Conservation (phyloP, 2,113 vertebrate genomes). For the Orcinus orca region DNA sequence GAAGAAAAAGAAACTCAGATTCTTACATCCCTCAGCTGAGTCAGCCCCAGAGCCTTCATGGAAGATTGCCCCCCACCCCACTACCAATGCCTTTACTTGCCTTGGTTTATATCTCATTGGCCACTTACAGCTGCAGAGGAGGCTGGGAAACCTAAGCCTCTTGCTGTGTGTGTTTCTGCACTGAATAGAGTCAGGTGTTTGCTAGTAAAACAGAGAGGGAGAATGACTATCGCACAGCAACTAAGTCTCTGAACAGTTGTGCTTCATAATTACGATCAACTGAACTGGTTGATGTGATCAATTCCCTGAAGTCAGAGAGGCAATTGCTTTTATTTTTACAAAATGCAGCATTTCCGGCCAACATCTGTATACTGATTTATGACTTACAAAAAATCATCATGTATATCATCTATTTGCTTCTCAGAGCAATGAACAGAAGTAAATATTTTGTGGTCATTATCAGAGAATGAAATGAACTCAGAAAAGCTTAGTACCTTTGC, state of each 20-base stretch:
- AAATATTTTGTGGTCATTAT: neutral
- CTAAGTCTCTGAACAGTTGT: neutral
- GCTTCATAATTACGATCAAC: neutral
- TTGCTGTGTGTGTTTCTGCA: neutral
- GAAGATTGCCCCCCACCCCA: neutral
- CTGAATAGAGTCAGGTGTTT: neutral
- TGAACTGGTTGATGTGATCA: neutral
- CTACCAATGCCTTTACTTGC: neutral
- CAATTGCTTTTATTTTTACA: neutral
- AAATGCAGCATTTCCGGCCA: neutral
- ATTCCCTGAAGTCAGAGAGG: neutral
- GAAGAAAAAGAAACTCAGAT: neutral
- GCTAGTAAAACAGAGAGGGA: neutral
- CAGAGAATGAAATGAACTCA: neutral
- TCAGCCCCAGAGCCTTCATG: neutral
- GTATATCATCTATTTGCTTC: neutral
- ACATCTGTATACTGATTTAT: neutral
- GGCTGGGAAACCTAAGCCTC: neutral
- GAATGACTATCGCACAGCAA: neutral
- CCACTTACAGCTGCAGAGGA: neutral
- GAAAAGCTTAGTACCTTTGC: neutral
- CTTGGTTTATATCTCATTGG: neutral
- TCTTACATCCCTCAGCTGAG: neutral
- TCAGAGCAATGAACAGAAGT: neutral
- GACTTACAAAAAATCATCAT: neutral